These are phyloP conservation scores for Mystacornis crossleyi DNA, from an alignment of 2,113 vertebrate species.

Conservation along the genomic window DNA sequence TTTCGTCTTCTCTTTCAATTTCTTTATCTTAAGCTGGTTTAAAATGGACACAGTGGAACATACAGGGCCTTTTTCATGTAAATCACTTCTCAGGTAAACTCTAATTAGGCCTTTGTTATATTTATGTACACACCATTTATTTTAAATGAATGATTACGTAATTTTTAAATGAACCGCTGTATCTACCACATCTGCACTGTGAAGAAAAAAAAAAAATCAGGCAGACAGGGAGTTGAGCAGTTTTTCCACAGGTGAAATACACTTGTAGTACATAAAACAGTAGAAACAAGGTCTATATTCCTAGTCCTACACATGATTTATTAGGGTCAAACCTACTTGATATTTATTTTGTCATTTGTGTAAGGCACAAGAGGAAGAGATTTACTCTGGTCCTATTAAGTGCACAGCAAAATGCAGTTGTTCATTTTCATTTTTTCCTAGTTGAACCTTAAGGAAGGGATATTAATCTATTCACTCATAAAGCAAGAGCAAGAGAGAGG, in stretches of 20 bases:
- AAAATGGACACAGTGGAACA: background rate
- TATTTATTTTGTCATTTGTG: background rate
- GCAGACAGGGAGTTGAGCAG: background rate
- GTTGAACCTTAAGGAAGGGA: background rate
- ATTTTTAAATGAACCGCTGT: background rate
- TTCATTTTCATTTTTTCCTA: background rate
- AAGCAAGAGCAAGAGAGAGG: background rate
- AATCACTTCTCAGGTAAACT: background rate
- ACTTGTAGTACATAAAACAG: background rate
- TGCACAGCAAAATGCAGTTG: background rate
- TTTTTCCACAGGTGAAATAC: background rate
- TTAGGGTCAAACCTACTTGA: background rate
- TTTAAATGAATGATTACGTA: background rate
- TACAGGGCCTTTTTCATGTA: background rate
- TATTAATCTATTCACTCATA: background rate
- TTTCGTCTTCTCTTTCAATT: background rate
- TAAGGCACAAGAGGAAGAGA: background rate
- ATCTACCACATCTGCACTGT: background rate
- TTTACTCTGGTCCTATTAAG: background rate
- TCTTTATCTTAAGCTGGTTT: background rate
- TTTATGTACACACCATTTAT: background rate
- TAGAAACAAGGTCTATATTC: background rate
- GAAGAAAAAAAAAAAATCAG: background rate
- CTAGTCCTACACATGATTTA: background rate
- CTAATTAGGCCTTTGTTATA: background rate